A percentile compares a stretch with the other conserved stretches of the same genome.
These are phyloP conservation scores for Spinus olivaceus DNA, from an alignment of 2,797 vertebrate genomes.

Conservation along the genomic window DNA sequence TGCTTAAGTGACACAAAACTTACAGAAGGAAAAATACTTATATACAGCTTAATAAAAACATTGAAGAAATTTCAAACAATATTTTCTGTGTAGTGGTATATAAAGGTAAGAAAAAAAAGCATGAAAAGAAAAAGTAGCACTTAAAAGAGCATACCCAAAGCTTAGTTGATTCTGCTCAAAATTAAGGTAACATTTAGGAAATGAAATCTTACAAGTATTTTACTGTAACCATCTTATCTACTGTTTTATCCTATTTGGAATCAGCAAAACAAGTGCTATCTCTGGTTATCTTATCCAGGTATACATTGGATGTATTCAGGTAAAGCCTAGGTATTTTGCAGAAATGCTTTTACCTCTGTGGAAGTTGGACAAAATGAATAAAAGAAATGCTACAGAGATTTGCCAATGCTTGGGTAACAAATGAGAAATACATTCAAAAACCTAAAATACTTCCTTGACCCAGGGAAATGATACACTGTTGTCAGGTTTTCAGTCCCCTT, in stretches of 20 bases:
- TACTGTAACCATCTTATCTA: not conserved
- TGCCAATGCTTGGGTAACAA: not conserved
- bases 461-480: not conserved
- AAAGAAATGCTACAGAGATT: not conserved
- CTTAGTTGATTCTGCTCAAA: not conserved
- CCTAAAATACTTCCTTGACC: not conserved
- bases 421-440: not conserved
- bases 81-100: not conserved
- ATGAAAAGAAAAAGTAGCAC: not conserved
- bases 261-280: not conserved
- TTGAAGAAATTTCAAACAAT: not conserved
- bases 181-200: not conserved
- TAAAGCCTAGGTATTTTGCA: not conserved
- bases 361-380: not conserved
- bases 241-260: not conserved
- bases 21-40: not conserved
- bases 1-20: not conserved
- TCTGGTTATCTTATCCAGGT: not conserved
- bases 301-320: not conserved
- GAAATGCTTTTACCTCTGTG: not conserved
- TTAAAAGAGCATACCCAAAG: not conserved
- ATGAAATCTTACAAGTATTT: not conserved
- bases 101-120: not conserved
- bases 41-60: not conserved
- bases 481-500: not conserved